Conservation (phyloP, 2,888 invertebrate species). For the Tribolium freemani region DNA sequence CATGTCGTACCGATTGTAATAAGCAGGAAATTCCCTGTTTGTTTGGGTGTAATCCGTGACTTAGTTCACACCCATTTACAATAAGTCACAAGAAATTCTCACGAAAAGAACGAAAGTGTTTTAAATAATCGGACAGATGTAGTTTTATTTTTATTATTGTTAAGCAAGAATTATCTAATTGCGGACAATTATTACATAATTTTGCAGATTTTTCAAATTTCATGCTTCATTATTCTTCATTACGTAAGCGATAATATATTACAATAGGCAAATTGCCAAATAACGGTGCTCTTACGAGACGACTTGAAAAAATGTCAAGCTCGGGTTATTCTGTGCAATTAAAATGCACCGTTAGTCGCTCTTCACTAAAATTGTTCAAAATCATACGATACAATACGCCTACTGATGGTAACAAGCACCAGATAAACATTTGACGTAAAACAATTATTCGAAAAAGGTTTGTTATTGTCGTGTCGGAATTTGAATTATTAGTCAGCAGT, state of each 20-base stretch:
- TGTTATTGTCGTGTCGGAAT: neutral
- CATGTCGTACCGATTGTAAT: constrained; percentile 8
- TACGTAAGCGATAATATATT: neutral
- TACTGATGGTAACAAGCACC: constrained; percentile 18
- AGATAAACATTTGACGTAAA: neutral
- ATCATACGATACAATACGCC: constrained; percentile 15
- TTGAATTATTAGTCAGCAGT: neutral
- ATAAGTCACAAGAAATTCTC: constrained; percentile 42
- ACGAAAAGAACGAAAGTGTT: constrained; percentile 42
- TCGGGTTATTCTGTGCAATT: neutral
- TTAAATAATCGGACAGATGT: neutral
- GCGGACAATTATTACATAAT: constrained; percentile 1
- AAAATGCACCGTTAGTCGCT: neutral
- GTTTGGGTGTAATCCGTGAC: constrained; percentile 34
- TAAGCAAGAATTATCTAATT: constrained; percentile 14
- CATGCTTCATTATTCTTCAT: constrained; percentile 12
- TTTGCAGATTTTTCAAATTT: constrained; percentile 5
- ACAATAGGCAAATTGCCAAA: neutral
- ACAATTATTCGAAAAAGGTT: neutral
- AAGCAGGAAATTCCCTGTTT: constrained; percentile 18
- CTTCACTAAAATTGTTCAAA: neutral
- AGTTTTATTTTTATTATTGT: constrained; percentile 18
- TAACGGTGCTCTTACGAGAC: neutral
- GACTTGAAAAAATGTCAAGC: neutral
- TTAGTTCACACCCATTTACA: constrained; percentile 42